Evolutionary conservation across 1,140 invertebrate species (phyloP).

Genomic region (Listronotus oregonensis): DNA sequence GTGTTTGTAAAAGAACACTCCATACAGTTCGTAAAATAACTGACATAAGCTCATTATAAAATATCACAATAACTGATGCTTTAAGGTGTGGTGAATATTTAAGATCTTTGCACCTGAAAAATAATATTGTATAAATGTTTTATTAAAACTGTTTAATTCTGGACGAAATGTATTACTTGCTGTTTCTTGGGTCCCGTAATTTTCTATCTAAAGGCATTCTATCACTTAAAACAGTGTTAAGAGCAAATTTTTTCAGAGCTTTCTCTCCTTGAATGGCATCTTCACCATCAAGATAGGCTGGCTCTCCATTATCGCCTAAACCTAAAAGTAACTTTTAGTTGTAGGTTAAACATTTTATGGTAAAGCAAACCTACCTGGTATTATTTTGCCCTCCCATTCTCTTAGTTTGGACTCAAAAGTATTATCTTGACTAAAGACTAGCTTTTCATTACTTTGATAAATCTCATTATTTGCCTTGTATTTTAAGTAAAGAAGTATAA

Average conservation of each 20-base stretch:
- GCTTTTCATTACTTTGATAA: slow-evolving; percentile 10
- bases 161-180: slow-evolving; percentile 34
- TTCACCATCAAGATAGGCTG: slow-evolving; percentile 63
- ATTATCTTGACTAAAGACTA: slow-evolving; percentile 16
- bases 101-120: slow-evolving; percentile 61
- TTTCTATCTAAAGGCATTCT: slow-evolving; percentile 77
- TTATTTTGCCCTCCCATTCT: slow-evolving; percentile 54
- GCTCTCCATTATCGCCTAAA: slow-evolving; percentile 69
- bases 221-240: slow-evolving; percentile 83
- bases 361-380: slow-evolving; percentile 42
- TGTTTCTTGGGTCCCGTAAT: slow-evolving; percentile 50
- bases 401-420: slow-evolving; percentile 37
- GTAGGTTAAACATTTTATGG: no score
- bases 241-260: slow-evolving; percentile 75
- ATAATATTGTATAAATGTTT: slow-evolving; percentile 1
- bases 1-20: slow-evolving; percentile 83
- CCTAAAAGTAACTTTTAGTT: slow-evolving; percentile 54
- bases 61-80: slow-evolving; percentile 79
- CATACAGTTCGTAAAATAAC: slow-evolving; percentile 83
- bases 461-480: slow-evolving; percentile 4
- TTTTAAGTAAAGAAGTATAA: slow-evolving; percentile 37
- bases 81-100: slow-evolving; percentile 63
- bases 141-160: background rate
- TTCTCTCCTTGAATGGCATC: slow-evolving; percentile 66
- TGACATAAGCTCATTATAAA: slow-evolving; percentile 88